Conservation (phyloP, 2,797 vertebrate genomes). For the Poliocrania exsul region DNA sequence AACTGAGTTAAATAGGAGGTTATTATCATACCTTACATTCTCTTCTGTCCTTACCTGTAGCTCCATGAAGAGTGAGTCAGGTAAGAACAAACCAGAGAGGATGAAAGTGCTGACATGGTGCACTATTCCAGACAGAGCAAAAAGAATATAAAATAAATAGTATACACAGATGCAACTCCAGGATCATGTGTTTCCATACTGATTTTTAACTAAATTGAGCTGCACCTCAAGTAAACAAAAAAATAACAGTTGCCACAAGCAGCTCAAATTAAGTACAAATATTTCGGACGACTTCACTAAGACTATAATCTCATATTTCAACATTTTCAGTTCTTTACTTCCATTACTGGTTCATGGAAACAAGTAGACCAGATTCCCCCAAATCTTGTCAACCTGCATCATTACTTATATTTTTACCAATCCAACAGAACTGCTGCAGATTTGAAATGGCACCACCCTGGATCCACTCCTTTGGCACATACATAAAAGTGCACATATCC, state of each 20-base stretch:
- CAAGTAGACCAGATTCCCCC: neutral
- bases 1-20: neutral
- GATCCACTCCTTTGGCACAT: neutral
- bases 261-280: neutral
- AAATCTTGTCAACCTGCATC: neutral
- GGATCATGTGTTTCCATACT: neutral
- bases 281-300: neutral
- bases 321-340: neutral
- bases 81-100: neutral
- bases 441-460: neutral
- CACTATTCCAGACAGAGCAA: neutral
- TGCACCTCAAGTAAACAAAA: neutral
- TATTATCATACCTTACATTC: conserved; percentile 32
- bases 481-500: neutral
- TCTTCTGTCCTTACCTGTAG: neutral
- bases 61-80: neutral
- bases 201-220: neutral
- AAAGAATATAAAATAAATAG: neutral
- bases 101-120: neutral
- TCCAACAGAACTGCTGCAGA: neutral
- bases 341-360: neutral
- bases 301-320: neutral
- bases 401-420: neutral
- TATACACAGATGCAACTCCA: neutral
- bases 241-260: neutral